Base-by-base conservation (phyloP, 2,797 vertebrate species). In the Hippopotamyrus pictus region DNA sequence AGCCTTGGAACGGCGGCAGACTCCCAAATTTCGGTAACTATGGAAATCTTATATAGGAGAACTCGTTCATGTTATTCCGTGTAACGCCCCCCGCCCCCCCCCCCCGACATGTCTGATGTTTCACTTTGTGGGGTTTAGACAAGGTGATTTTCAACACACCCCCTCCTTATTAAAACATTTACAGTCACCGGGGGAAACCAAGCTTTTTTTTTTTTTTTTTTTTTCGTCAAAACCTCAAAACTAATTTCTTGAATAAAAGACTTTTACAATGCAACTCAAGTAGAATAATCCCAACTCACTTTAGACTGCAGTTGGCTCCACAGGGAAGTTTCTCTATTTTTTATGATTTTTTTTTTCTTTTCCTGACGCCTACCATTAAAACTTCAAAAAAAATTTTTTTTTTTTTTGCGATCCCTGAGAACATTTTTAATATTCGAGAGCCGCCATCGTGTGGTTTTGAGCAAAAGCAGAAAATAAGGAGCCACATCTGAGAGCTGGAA, bases 391-490 rank as follows among this genome's bases (percentile, higher is more conserved):
- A 76, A 33, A 11, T 0, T 11, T 9, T 25, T 11, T 29, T 65
- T 65, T 94, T 93, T 95, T 88, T 48, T 82, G 93, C 92, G 93
- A 92, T 92, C 93, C 88, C 90, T 94, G 94, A 95, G 95, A 95
- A 96, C 94, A 95, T 95, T 76, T 96, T 96, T 96, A 96, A 96
- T 96, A 96, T 96, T 96, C 95, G 93, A 94, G 94, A 94, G 94
- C 94, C 94, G 93, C 95, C 93, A 95, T 95, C 94, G 95, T 96
- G 96, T 89, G 96, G 96, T 96, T 69, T 95, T 94, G 93, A 91
- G 91, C 94, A 93, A 94, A 94, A 91, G 95, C 94, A 95, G 93
- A 95, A 96, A 96, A 96, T 96, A 95, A 96, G 94, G 94, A 95
- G 94, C 96, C 96, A 96, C 96, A 97, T 97, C 95, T 95, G 93